phyloP scores from a whole-genome alignment of 2,888 invertebrate species.

The Macroteleia sp. region DNA sequence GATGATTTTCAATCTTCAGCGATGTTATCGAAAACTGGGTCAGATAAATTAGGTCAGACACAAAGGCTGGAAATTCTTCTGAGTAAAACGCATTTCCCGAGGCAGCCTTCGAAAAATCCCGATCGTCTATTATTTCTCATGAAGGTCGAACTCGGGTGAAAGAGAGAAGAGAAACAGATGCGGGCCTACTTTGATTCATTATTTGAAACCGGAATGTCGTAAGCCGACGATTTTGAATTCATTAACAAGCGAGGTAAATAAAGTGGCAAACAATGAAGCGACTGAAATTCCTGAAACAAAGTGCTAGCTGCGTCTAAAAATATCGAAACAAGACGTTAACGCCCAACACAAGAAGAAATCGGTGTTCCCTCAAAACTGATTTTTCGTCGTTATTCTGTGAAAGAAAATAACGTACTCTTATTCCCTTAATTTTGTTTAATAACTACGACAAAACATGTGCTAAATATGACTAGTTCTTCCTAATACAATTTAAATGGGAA shows the following conservation, averaged over 20 bases:
- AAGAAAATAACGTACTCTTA: too few relatives aligned
- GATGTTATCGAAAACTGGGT: conserved; percentile 13
- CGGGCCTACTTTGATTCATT: conserved; percentile 46
- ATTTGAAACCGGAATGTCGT: conserved; percentile 52
- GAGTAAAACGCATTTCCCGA: conserved; percentile 26
- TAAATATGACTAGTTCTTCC: too few relatives aligned
- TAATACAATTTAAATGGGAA: too few relatives aligned
- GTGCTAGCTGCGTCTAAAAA: conserved; percentile 14
- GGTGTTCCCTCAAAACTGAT: too few relatives aligned
- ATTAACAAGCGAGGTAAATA: conserved; percentile 45
- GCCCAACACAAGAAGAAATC: too few relatives aligned
- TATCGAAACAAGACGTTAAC: conserved; percentile 14
- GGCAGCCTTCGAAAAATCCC: conserved; percentile 17
- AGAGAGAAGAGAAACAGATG: conserved; percentile 48
- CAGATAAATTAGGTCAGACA: conserved; percentile 43
- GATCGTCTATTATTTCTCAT: conserved; percentile 26
- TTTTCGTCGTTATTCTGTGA: too few relatives aligned
- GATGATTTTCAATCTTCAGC: background rate
- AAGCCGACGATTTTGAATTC: conserved; percentile 51
- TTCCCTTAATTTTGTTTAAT: too few relatives aligned
- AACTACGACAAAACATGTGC: too few relatives aligned
- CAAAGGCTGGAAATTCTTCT: conserved; percentile 25
- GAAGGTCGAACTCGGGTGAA: conserved; percentile 20
- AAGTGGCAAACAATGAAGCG: conserved; percentile 44
- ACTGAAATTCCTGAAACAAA: conserved; percentile 29